Evolutionary conservation across 2,113 vertebrate species (phyloP).

Genomic region (Cynopterus brachyotis): DNA sequence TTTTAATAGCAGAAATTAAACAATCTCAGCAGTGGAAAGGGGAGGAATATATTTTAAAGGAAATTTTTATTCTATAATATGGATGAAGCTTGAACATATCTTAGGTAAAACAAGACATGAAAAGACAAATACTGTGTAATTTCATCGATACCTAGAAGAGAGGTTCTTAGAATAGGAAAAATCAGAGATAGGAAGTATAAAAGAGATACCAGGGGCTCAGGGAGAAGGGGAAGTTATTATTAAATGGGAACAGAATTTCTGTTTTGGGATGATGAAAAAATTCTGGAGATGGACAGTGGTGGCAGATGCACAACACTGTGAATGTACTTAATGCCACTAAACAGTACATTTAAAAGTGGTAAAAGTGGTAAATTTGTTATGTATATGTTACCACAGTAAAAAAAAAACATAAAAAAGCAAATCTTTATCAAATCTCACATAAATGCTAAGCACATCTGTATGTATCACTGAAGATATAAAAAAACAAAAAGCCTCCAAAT

Average conservation of each 20-base stretch:
- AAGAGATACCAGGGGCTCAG: not conserved
- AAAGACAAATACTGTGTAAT: not conserved
- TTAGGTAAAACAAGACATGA: not conserved
- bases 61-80: not conserved
- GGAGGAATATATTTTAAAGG: not conserved
- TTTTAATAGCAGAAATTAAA: not conserved
- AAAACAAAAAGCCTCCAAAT: not conserved
- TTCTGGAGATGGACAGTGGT: not conserved
- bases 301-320: not conserved
- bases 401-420: not conserved
- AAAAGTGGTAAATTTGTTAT: not conserved
- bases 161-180: not conserved
- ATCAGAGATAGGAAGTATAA: not conserved
- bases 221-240: not conserved
- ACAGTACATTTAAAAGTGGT: not conserved
- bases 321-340: not conserved
- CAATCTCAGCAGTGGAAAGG: not conserved
- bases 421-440: not conserved
- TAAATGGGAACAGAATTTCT: not conserved
- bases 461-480: not conserved
- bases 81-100: not conserved
- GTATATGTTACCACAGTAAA: not conserved
- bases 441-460: not conserved
- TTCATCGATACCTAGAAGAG: not conserved
- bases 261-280: not conserved